Base-by-base conservation (phyloP, 2,888 invertebrate genomes). In the Euplexia lucipara region DNA sequence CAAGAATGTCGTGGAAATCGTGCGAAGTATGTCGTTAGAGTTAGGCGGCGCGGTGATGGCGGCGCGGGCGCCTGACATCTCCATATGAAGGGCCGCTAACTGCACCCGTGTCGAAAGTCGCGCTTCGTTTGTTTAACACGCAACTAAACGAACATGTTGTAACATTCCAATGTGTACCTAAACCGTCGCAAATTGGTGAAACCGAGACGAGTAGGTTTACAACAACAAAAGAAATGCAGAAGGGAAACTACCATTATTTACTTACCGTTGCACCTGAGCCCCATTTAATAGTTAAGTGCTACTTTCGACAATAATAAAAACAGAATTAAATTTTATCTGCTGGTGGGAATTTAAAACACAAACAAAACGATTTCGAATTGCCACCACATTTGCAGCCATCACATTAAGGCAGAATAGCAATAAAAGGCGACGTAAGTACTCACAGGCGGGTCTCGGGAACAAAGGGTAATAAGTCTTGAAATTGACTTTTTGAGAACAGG, bases 391-490 rank as follows among this genome's bases (percentile, higher is more conserved):
- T 81, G 81, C 84, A 85, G 83, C 72, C 82, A 78, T 87, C 83
- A 84, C 83, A 86, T 90, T 84, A 88, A 87, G 83, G 86, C 84
- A 83, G 87, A 85, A 83, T 80, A 80, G 88, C 85, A 86, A 90
- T 89, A 92, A 92, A 90, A 88, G 83, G 75, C 81, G 75, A 69
- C 73, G 82, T 81, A 83, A 83, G 86, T 81, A 83, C 84, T 87
- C 79, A 78, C 88, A 71, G 88, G 89, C 87, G 89, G 90, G 86
- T 77, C 84, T 78, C 69, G 72, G 81, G 85, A 93, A 94, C 94
- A 95, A 94, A 92, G 90, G 91, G 92, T 86, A 91, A 92, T 94
- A 90, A 88, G 84, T 91, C 90, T 89, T 88, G 82, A 84, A 91
- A 91, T 90, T 88, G 90, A 86, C 89, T 90, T 92, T 91, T 90